Percentiles rank a stretch among this genome's conserved stretches.
phyloP scores from a whole-genome alignment of 2,797 vertebrate species.

The Chloroceryle amazona region DNA sequence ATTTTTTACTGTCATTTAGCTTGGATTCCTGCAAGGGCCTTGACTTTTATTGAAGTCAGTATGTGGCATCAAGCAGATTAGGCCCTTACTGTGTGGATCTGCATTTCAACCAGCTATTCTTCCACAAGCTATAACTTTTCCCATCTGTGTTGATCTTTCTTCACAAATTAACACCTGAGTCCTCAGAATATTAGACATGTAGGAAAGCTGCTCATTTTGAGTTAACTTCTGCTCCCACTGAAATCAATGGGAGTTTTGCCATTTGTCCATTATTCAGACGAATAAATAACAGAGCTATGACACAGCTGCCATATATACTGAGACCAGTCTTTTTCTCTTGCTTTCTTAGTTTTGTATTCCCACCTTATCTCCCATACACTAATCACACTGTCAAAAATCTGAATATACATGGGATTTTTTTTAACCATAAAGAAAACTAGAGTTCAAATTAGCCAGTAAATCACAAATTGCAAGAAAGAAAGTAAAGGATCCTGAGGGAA shows the following conservation, averaged over 20 bases:
- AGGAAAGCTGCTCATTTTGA: conserved; percentile 53
- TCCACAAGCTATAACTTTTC: conserved; percentile 56
- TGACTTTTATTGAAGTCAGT: background rate
- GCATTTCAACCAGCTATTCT: conserved; percentile 63
- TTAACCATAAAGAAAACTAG: background rate
- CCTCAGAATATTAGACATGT: conserved; percentile 34
- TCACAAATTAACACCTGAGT: conserved; percentile 64
- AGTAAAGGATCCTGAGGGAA: background rate
- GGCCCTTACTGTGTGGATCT: conserved; percentile 60
- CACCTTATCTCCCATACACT: background rate
- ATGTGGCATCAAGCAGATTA: conserved; percentile 62
- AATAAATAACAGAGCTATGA: conserved; percentile 27
- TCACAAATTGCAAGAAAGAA: background rate
- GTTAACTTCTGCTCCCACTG: conserved; percentile 42
- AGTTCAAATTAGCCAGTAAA: conserved; percentile 10
- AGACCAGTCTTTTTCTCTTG: background rate
- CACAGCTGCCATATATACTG: background rate
- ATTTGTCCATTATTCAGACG: conserved; percentile 29
- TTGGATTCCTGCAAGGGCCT: conserved; percentile 24
- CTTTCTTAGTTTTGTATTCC: background rate
- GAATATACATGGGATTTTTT: background rate
- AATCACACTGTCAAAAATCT: background rate
- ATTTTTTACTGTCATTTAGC: conserved; percentile 38
- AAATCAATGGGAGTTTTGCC: conserved; percentile 44
- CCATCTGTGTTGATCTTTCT: conserved; percentile 74